Base-by-base conservation (phyloP, 1,140 invertebrate genomes). In the Cydia amplana region DNA sequence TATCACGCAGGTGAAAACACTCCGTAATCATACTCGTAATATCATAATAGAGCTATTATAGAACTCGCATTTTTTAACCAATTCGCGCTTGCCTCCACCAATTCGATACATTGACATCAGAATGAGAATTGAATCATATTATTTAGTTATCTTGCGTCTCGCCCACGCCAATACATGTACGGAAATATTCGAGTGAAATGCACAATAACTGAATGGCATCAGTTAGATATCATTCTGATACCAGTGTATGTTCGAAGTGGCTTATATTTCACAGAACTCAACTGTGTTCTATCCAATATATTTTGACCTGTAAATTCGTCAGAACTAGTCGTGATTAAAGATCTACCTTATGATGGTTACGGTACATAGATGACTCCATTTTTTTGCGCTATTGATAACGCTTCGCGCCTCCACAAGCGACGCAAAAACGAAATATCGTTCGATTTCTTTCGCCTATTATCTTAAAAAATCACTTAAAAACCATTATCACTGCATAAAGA, bases 381-480 rank as follows among this genome's bases (percentile, higher is more conserved):
- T 60, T 60, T 60, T 60, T 60, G 20, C 55, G 12, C 2, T 12
- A 60, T 12, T 55, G n/a, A 55, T 55, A 55, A 55, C 51, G 51
- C n/a, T 55, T 23, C 55, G n/a, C 55, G 18, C 20, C 55, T 20
- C 14, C 4, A 49, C 46, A 49, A 18, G 1, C 4, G 49, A 0
- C 18, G 55, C 18, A 23, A 60, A 60, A 60, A 60, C 0, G 6
- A 12, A 6, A 60, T 23, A 60, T 60, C 7, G 10, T 12, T 23
- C 20, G 51, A 55, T 60, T 60, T 60, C 55, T 60, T 60, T 60
- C 55, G 9, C 9, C 20, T 60, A 23, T 16, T 9, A 9, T 10
- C 20, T 60, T 20, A 60, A 60, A 60, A 60, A 60, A 60, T 2
- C 16, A 2, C 55, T 60, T 60, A 60, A 60, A 60, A 60, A 60